Percentiles rank a stretch among this genome's conserved stretches.
Evolutionary conservation across 2,888 invertebrate species (phyloP).

Genomic region (Leptothorax acervorum): DNA sequence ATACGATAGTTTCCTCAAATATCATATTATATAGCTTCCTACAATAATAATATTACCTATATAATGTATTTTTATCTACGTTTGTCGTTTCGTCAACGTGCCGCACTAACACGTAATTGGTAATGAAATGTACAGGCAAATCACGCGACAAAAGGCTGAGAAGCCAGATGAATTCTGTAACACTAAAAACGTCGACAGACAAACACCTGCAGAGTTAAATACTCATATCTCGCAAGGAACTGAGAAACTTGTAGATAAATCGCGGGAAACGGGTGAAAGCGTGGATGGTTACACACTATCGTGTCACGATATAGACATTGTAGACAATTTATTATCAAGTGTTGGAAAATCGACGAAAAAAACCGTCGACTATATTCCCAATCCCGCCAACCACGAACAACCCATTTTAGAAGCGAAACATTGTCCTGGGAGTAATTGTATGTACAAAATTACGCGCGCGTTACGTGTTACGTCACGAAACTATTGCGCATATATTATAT

Average conservation of each 20-base stretch:
- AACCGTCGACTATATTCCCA: background rate
- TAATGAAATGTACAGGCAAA: conserved; percentile 16
- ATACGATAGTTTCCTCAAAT: background rate
- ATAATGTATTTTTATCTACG: background rate
- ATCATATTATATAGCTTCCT: background rate
- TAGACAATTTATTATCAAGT: background rate
- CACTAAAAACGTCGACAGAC: background rate
- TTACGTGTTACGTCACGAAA: background rate
- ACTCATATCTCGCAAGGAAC: background rate
- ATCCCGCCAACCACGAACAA: background rate
- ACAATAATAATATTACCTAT: background rate
- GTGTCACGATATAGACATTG: background rate
- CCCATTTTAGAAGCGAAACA: conserved; percentile 15
- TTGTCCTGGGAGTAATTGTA: background rate
- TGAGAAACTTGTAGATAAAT: background rate
- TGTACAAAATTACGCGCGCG: background rate
- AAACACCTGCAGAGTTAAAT: background rate
- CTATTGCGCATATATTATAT: background rate
- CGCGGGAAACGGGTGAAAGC: background rate
- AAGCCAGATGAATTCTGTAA: conserved; percentile 66
- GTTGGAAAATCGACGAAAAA: background rate
- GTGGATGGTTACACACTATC: background rate
- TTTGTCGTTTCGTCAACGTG: background rate
- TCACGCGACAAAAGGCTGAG: conserved; percentile 65
- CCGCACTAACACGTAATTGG: background rate